Evolutionary conservation across 2,797 vertebrate species (phyloP).

Genomic region (Acrossocheilus fasciatus): DNA sequence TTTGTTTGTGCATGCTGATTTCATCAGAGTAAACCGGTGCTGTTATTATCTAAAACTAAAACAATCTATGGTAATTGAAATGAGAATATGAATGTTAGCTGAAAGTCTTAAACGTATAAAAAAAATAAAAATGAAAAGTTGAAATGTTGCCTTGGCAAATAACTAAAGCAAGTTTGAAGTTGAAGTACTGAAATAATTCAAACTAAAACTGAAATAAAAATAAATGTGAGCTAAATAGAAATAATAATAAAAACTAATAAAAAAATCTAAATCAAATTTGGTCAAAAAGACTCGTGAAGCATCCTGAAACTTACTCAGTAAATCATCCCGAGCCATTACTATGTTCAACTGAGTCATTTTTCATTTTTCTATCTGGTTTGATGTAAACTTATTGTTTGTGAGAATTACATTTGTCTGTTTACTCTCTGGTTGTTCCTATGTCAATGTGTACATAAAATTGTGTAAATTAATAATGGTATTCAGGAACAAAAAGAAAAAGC

Average conservation of each 20-base stretch:
- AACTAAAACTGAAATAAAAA: background rate
- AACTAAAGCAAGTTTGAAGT: background rate
- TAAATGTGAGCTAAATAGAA: background rate
- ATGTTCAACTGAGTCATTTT: background rate
- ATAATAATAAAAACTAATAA: background rate
- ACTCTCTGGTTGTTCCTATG: background rate
- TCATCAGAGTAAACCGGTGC: background rate
- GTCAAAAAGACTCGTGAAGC: background rate
- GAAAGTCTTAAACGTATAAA: background rate
- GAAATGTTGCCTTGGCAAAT: background rate
- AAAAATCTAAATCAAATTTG: background rate
- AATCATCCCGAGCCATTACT: background rate
- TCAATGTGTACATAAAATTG: background rate
- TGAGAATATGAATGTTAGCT: background rate
- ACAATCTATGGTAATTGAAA: background rate
- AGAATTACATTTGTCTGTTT: background rate
- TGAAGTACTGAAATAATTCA: background rate
- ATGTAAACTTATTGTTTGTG: background rate
- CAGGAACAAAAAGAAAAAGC: background rate
- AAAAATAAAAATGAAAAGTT: background rate
- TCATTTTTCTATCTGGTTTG: background rate
- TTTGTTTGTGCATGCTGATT: background rate
- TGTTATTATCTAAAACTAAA: background rate
- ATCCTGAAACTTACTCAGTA: background rate
- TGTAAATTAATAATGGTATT: background rate